Percentiles rank a stretch among this genome's conserved stretches.
These are phyloP conservation scores for Norana najaformis DNA, from an alignment of 2,888 invertebrate species.

Conservation along the genomic window DNA sequence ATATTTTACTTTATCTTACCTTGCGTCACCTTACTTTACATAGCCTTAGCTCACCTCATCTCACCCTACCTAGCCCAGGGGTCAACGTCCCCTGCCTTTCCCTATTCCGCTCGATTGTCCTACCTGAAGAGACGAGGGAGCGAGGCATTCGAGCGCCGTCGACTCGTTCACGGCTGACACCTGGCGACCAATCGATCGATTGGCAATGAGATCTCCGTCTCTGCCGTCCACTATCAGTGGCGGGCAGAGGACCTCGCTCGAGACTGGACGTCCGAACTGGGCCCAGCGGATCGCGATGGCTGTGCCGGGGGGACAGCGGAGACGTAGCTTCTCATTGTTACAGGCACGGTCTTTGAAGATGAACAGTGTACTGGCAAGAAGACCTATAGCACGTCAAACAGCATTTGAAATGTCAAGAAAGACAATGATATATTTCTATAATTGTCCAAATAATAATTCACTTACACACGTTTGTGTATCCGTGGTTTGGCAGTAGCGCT, in stretches of 20 bases:
- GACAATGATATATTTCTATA: too few relatives aligned
- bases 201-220: not conserved
- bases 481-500: too few relatives aligned
- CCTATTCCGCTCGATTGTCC: not conserved
- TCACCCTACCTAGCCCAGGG: too few relatives aligned
- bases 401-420: not conserved
- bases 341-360: conserved; percentile 90
- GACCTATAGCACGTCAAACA: conserved; percentile 68
- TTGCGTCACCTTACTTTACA: not conserved
- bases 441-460: too few relatives aligned
- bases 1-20: not conserved
- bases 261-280: conserved; percentile 31
- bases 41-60: not conserved
- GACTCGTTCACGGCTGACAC: not conserved
- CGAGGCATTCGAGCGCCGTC: not conserved
- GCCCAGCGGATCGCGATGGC: conserved; percentile 30
- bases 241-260: conserved; percentile 25
- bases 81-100: too few relatives aligned
- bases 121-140: conserved; percentile 19
- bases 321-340: conserved; percentile 82
- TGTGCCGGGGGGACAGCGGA: conserved; percentile 87
- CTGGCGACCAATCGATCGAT: not conserved
- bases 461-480: too few relatives aligned
- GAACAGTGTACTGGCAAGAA: conserved; percentile 84
- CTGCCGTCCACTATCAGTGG: not conserved